Base-by-base conservation (phyloP, 2,888 invertebrate genomes). In the Reticulitermes lucifugus region DNA sequence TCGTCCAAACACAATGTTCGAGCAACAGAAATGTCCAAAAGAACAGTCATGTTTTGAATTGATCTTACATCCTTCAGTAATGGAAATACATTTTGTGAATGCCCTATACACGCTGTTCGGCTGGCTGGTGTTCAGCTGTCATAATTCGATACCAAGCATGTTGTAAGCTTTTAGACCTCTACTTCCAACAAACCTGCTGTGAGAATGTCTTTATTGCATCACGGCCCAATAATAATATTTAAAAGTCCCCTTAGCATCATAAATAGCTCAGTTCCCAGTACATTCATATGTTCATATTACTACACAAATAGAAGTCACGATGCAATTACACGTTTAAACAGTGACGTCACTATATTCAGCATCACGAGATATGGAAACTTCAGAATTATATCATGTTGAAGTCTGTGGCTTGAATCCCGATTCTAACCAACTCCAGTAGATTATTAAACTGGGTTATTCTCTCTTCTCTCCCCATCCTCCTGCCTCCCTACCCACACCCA, bases 61-160 rank as follows among this genome's bases (percentile, higher is more conserved):
- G 35, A 60, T 14, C 1, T 60, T 60, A 60, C 25, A 6, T 65
- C 65, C n/a, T 65, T 65, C 9, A 10, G n/a, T 4, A 0, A 25
- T n/a, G 65, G 25, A 65, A n/a, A 65, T 7, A n/a, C 6, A 65
- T 65, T 65, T 65, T 65, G n/a, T 25, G 65, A 65, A 65, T 65
- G 25, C 7, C 25, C 65, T 65, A 25, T 65, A 65, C 9, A 65
- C 4, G n/a, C 7, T 59, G 80, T 29, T 70, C 41, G 43, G n/a
- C 35, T 43, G n/a, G 29, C 25, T 71, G 41, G 71, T 70, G 71
- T 70, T 83, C 82, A 71, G 82, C 82, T 83, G 82, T 83, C 82
- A 83, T 46, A 83, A 83, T 70, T 70, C 82, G 82, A 83, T 46
- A 83, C 82, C 70, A 46, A 35, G 82, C 43, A 46, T 60, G 41